Evolutionary conservation across 1,140 invertebrate genomes (phyloP), one percentile per base, ranked within the genome.

Genomic region (Drosophila sulfurigaster): DNA sequence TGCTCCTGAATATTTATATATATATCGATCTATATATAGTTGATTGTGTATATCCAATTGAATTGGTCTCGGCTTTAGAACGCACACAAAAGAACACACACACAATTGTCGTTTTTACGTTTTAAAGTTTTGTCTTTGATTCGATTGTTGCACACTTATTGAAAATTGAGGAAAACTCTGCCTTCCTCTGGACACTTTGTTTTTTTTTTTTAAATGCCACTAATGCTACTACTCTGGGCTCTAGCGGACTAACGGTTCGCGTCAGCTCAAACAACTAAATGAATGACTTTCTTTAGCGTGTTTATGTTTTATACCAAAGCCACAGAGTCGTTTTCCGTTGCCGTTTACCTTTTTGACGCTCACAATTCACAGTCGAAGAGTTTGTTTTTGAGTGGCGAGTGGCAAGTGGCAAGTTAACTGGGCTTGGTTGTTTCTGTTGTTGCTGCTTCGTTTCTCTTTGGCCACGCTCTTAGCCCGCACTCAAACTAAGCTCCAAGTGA

Each of bases 291-390:
- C 83, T 88, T 88, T 68, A 68, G 85, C 81, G 82, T 83, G 80
- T 83, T 88, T 89, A 88, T 88, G 83, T 83, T 88, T 88, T 88
- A 88, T 88, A 88, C 83, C 85, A 83, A 88, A 79, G 68, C 2
- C 54, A 10, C 35, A 38, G 15, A 56, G 15, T 32, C 28, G 70
- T 32, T 32, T 32, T 5, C 30, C 30, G 30, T 2, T 38, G 28
- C 49, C 57, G 48, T 58, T 49, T 25, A n/a, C 25, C 49, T 52
- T 28, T 28, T 58, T 58, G 62, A 48, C 72, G 62, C 79, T 68
- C 81, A 67, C 51, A 81, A 38, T 38, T 38, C 35, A 38, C 35
- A 38, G 35, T 38, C 35, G 35, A 66, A 85, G 81, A 73, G 81
- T 52, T 48, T 48, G 11, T 30, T 25, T 25, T 25, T 25, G 59